Evolutionary conservation across 1,140 invertebrate genomes (phyloP).

Genomic region (Drosophila sturtevanti): DNA sequence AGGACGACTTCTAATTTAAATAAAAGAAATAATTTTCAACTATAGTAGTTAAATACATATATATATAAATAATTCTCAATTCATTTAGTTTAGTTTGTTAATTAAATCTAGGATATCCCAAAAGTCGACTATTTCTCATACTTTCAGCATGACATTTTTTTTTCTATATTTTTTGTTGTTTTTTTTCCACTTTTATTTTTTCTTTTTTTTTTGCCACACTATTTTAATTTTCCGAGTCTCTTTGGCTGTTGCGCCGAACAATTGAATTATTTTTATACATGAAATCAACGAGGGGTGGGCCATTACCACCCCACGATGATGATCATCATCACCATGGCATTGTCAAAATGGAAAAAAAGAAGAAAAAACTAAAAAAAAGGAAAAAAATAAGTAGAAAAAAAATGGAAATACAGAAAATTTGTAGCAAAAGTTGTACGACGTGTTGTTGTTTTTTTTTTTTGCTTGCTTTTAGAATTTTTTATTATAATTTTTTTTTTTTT

Average conservation of each 20-base stretch:
- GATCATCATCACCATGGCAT: conserved; percentile 44
- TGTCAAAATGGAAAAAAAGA: conserved; percentile 22
- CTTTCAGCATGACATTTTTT: conserved; percentile 57
- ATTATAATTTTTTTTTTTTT: conserved; percentile 36
- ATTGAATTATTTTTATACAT: conserved; percentile 82
- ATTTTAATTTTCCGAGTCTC: conserved; percentile 77
- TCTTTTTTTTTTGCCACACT: conserved; percentile 56
- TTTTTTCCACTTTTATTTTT: conserved; percentile 44
- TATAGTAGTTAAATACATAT: too few relatives aligned
- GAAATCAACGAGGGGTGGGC: conserved; percentile 66
- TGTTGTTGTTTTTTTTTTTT: conserved; percentile 59
- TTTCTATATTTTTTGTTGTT: conserved; percentile 27
- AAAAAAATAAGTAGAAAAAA: conserved; percentile 44
- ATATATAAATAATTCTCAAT: too few relatives aligned
- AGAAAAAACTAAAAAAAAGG: conserved; percentile 40
- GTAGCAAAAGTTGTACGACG: conserved; percentile 78
- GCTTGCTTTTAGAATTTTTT: conserved; percentile 27
- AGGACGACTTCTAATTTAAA: too few relatives aligned
- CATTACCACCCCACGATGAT: conserved; percentile 72
- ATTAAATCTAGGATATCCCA: neutral
- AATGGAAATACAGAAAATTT: conserved; percentile 62
- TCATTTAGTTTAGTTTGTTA: too few relatives aligned
- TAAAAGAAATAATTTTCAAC: too few relatives aligned
- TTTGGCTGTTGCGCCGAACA: conserved; percentile 70
- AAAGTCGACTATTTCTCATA: conserved; percentile 8